Base-by-base conservation (phyloP, 2,888 invertebrate species). In the Lutraria lutraria region DNA sequence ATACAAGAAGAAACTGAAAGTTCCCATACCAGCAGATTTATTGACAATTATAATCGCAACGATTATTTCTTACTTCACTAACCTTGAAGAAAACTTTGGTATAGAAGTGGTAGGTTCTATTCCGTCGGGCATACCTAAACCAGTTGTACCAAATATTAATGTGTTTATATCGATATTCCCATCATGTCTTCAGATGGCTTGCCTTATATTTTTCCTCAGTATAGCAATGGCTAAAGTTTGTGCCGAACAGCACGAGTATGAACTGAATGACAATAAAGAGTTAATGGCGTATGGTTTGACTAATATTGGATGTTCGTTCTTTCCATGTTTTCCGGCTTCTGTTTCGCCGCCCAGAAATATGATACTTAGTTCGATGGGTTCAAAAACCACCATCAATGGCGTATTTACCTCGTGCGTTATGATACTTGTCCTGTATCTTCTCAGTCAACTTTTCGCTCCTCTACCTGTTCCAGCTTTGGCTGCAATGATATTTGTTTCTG, bases 401-500 rank as follows among this genome's bases (percentile, higher is more conserved):
- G 29, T 95, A 13, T 89, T 95, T n/a, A 94, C 96, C 0, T 92
- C 95, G n/a, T 52, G 94, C 6, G 91, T 96, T 12, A 93, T 96
- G 52, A 89, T 96, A 76, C 87, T 96, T 13, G 94, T 96, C 21
- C 87, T 96, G 25, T 89, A 96, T 53, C 92, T 94, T 10, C 87
- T 95, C 13, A 96, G 95, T 8, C 95, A 94, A 21, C 92, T 95
- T 15, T 95, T 96, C 87, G 87, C 89, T 53, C 89, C 95, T 25
- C 93, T 96, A 31, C 96, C 96, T 10, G 93, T 95, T 53, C 91
- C 94, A 88, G 95, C 97, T 52, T 94, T 97, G 8, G 96, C 97
- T 10, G 95, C 96, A 54, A 97, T 97, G 92, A 97, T 97, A 80
- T 95, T 97, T 34, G 96, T 96, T 8, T 96, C 96, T 21, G 94